A percentile compares a stretch with the other conserved stretches of the same genome.
phyloP scores from a whole-genome alignment of 2,888 invertebrate genomes.

The Drosophila algonquin region DNA sequence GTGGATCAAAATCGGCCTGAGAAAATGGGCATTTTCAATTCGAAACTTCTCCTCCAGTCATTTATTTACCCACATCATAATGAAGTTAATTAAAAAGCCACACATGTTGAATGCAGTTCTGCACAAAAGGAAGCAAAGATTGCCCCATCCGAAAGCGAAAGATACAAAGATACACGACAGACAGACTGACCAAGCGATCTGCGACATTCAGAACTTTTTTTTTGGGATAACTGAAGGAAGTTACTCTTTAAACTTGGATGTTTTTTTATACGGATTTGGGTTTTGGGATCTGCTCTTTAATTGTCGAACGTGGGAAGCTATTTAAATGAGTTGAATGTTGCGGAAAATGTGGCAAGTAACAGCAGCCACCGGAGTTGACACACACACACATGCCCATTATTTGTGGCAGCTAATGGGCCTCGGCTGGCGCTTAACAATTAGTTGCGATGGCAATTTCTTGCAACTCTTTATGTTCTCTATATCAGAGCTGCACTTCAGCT shows the following conservation, averaged over 20 bases:
- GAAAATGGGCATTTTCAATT: background rate
- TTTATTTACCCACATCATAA: slow-evolving; percentile 58
- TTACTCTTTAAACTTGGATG: slow-evolving; percentile 4
- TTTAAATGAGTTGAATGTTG: slow-evolving; percentile 66
- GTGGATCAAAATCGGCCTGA: no score
- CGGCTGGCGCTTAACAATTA: slow-evolving; percentile 75
- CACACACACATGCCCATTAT: slow-evolving; percentile 38
- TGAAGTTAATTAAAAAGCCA: slow-evolving; percentile 76
- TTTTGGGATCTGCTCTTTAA: slow-evolving; percentile 58
- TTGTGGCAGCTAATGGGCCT: slow-evolving; percentile 56
- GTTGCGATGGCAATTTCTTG: slow-evolving; percentile 55
- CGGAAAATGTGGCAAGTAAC: slow-evolving; percentile 31
- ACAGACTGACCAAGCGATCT: slow-evolving; percentile 9
- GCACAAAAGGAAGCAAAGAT: slow-evolving; percentile 40
- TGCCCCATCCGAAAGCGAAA: slow-evolving; percentile 19
- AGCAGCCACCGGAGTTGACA: slow-evolving; percentile 27
- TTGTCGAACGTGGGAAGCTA: slow-evolving; percentile 75
- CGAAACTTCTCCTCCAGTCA: slow-evolving; percentile 17
- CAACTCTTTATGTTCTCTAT: slow-evolving; percentile 41
- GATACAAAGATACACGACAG: slow-evolving; percentile 35
- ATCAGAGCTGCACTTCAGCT: slow-evolving; percentile 18
- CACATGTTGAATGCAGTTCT: slow-evolving; percentile 67
- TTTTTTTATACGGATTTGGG: slow-evolving; percentile 27
- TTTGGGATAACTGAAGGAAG: background rate
- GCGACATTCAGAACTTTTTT: slow-evolving; percentile 53